Percentiles rank a stretch among this genome's conserved stretches.
phyloP scores from a whole-genome alignment of 2,113 vertebrate species.

The Xyrauchen texanus region DNA sequence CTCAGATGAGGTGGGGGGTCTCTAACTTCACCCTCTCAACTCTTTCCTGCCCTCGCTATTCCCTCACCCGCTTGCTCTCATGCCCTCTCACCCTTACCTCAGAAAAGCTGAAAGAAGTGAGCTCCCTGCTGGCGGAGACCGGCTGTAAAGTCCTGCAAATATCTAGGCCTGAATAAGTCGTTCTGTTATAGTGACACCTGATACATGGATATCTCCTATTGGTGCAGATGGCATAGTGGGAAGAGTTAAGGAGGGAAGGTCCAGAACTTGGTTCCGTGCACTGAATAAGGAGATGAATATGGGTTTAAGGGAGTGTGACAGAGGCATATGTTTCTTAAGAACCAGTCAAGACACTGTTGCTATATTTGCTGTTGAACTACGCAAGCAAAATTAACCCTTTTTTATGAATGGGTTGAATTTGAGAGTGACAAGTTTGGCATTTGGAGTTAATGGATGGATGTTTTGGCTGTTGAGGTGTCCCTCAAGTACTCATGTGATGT shows the following conservation, averaged over 20 bases:
- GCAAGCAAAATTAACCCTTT: constrained; percentile 69
- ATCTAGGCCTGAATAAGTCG: constrained; percentile 71
- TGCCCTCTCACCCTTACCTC: constrained; percentile 75
- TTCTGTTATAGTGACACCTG: constrained; percentile 91
- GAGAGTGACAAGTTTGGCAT: constrained; percentile 33
- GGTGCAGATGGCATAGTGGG: constrained; percentile 63
- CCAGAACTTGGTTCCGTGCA: constrained; percentile 73
- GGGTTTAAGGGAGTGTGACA: constrained; percentile 59
- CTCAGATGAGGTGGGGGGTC: constrained; percentile 34
- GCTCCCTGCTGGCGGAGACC: constrained; percentile 78
- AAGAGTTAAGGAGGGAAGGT: constrained; percentile 57
- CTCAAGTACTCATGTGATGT: not conserved
- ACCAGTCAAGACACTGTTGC: constrained; percentile 68
- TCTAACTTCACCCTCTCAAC: constrained; percentile 23
- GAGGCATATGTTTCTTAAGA: constrained; percentile 73
- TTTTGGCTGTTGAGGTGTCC: not conserved
- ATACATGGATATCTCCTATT: constrained; percentile 78
- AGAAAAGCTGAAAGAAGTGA: constrained; percentile 69
- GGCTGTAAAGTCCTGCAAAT: constrained; percentile 78
- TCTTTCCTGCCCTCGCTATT: not conserved
- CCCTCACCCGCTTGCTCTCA: constrained; percentile 20
- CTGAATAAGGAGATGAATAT: constrained; percentile 78
- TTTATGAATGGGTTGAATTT: constrained; percentile 14
- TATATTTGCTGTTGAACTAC: constrained; percentile 83
- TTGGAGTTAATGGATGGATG: not conserved